Evolutionary conservation across 2,888 invertebrate genomes (phyloP).

Genomic region (Camptogramma bilineatum): DNA sequence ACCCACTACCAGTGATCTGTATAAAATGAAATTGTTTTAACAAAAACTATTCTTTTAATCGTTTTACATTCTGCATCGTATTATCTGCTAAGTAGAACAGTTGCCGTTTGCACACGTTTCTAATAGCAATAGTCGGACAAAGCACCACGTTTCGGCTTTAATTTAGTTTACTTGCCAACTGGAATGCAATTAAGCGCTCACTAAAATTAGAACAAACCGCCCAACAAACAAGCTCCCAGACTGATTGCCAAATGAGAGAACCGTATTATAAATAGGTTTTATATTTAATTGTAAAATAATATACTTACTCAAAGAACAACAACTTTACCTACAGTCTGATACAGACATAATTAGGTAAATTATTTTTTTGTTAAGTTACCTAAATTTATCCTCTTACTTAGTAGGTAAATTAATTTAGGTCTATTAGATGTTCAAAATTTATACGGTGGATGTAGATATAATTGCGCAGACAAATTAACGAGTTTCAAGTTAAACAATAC

Average conservation of each 20-base stretch:
- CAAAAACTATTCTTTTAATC: not conserved
- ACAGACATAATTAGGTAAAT: too few relatives aligned
- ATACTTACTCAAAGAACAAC: not conserved
- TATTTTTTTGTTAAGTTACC: too few relatives aligned
- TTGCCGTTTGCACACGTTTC: slow-evolving; percentile 25
- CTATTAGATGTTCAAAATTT: too few relatives aligned
- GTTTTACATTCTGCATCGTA: not conserved
- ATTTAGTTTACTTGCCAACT: slow-evolving; percentile 41
- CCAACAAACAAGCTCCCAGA: slow-evolving; percentile 28
- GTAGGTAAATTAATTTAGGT: too few relatives aligned
- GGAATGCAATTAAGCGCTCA: slow-evolving; percentile 36
- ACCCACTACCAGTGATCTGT: not conserved
- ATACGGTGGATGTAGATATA: not conserved
- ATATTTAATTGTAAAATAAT: not conserved
- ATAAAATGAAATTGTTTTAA: not conserved
- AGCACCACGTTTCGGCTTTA: slow-evolving; percentile 24
- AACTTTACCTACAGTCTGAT: not conserved
- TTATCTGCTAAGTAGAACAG: not conserved
- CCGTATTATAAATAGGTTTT: not conserved
- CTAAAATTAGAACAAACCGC: slow-evolving; percentile 37
- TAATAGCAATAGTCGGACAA: slow-evolving; percentile 25
- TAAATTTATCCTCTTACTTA: too few relatives aligned
- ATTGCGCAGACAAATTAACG: slow-evolving; percentile 34
- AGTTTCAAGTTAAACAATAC: slow-evolving; percentile 37
- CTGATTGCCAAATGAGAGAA: slow-evolving; percentile 32